Evolutionary conservation across 2,888 invertebrate genomes (phyloP).

Genomic region (Erebia ligea): DNA sequence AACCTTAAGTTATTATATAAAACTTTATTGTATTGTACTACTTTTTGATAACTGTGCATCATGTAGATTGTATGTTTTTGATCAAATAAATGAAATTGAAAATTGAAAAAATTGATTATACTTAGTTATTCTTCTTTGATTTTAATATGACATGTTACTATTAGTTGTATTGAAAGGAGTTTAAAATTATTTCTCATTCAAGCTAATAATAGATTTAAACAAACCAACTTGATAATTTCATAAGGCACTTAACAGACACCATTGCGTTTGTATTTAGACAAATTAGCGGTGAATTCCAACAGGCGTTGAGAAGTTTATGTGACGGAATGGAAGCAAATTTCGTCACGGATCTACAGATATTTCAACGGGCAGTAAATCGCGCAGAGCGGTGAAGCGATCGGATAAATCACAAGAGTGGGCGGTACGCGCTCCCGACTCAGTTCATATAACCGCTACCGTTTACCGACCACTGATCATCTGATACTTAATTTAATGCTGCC

Average conservation of each 20-base stretch:
- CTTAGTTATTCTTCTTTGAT: no score
- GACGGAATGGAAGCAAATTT: constrained; percentile 50
- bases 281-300: constrained; percentile 59
- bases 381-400: constrained; percentile 50
- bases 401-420: constrained; percentile 79
- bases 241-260: constrained; percentile 22
- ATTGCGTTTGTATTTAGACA: constrained; percentile 39
- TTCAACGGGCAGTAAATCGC: constrained; percentile 73
- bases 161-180: no score
- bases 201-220: neutral
- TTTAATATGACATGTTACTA: no score
- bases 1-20: no score
- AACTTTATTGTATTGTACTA: no score
- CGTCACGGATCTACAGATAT: constrained; percentile 72
- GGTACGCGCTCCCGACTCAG: constrained; percentile 60
- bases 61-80: no score
- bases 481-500: constrained; percentile 77
- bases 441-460: constrained; percentile 78
- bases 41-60: no score
- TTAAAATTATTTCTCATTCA: neutral
- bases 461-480: constrained; percentile 79
- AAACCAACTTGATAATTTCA: constrained; percentile 12
- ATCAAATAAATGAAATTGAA: no score
- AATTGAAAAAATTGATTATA: no score
- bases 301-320: constrained; percentile 44